phyloP scores from a whole-genome alignment of 1,140 invertebrate genomes.

The Drosophila lowei region DNA sequence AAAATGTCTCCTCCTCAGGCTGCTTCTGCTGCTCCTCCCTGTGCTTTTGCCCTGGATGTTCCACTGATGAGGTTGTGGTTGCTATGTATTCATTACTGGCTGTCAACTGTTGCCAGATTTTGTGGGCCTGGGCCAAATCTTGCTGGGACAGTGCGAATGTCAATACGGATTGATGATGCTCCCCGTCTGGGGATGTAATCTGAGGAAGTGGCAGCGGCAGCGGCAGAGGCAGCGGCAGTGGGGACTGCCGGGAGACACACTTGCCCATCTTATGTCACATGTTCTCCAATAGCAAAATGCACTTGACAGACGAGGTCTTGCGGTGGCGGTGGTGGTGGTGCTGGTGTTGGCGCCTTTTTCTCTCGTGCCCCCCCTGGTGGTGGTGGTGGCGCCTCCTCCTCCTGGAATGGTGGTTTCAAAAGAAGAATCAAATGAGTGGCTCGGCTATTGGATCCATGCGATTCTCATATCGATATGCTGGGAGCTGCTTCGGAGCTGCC shows the following conservation, averaged over 20 bases:
- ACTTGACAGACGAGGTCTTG: conserved; percentile 1
- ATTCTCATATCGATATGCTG: conserved; percentile 67
- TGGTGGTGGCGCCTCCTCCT: neutral
- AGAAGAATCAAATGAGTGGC: conserved; percentile 61
- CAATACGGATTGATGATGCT: conserved; percentile 79
- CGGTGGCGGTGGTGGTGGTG: conserved; percentile 1
- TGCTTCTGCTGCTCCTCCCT: neutral
- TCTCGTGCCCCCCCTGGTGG: neutral
- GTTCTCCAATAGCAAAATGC: neutral
- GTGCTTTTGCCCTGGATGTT: neutral
- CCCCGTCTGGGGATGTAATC: conserved; percentile 18
- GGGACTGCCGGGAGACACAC: conserved; percentile 74
- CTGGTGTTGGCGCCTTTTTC: no score
- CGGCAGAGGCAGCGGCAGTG: conserved; percentile 21
- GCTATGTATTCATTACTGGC: conserved; percentile 81
- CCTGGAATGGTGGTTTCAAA: conserved; percentile 33
- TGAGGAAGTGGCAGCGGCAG: conserved; percentile 17
- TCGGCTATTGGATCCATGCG: conserved; percentile 49
- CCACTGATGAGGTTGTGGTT: conserved; percentile 3
- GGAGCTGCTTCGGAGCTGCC: conserved; percentile 24
- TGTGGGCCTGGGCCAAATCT: conserved; percentile 77
- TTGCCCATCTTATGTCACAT: conserved; percentile 72
- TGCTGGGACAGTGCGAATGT: conserved; percentile 74
- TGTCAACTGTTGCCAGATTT: conserved; percentile 81
- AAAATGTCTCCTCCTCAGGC: conserved; percentile 48